Conservation (phyloP, 2,113 vertebrate species). For the Macquaria australasica region DNA sequence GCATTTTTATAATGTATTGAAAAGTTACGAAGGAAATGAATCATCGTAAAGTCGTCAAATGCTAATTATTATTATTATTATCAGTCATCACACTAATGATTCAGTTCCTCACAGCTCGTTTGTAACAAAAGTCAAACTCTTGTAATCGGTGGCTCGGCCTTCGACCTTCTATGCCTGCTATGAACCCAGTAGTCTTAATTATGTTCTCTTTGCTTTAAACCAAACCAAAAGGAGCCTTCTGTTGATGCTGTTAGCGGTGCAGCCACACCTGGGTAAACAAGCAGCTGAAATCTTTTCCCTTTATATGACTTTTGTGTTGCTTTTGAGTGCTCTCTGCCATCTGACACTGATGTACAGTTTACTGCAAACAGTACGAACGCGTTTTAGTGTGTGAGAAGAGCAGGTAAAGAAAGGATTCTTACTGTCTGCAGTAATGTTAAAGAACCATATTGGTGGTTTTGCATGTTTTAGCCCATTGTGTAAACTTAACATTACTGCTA, state of each 20-base stretch:
- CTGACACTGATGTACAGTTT: neutral
- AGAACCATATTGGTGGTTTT: neutral
- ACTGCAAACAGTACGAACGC: too few species aligned
- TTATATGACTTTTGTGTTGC: neutral
- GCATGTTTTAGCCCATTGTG: neutral
- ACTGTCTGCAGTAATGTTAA: neutral
- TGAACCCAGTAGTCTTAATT: constrained; percentile 72
- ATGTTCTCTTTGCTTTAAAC: constrained; percentile 72
- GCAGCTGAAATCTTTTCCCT: neutral
- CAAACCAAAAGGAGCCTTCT: constrained; percentile 75
- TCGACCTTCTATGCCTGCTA: constrained; percentile 72
- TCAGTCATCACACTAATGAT: neutral
- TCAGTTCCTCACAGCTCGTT: neutral
- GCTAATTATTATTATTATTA: too few species aligned
- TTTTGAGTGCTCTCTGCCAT: too few species aligned
- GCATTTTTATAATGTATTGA: neutral
- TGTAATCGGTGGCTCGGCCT: constrained; percentile 43
- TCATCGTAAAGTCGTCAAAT: neutral
- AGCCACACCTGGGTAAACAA: constrained; percentile 36
- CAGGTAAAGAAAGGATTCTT: neutral
- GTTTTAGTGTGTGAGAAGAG: neutral
- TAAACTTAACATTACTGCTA: too few species aligned
- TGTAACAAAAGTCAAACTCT: constrained; percentile 10
- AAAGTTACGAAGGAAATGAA: neutral
- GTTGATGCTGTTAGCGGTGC: constrained; percentile 24